Evolutionary conservation across 2,113 vertebrate genomes (phyloP), one percentile per base, ranked within the genome.

Genomic region (Passer domesticus): DNA sequence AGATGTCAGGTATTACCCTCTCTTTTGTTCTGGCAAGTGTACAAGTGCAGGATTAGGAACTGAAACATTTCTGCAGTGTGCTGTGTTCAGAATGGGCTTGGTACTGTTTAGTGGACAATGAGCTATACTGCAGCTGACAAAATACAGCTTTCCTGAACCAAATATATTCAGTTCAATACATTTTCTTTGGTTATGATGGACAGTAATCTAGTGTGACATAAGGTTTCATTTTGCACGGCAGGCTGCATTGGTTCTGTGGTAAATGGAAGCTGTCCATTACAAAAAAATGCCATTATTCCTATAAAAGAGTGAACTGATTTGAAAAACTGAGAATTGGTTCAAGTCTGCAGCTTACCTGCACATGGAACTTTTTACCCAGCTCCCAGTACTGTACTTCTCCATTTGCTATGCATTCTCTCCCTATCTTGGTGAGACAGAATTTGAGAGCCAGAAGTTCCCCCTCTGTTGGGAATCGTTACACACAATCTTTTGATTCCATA

Each of bases 101-200:
- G 68, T 77, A 64, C 63, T 81, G n/a, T 89, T 70, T 95, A 95
- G 95, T 28, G 60, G 91, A 93, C 85, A 97, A 89, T 84, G 77
- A 89, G 89, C 83, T 97, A 59, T 93, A 93, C 64, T 76, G 67
- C 89, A 94, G 88, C 76, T 94, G 95, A 96, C 95, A 96, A 81
- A 96, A 96, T 81, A 96, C 84, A 94, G 77, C 87, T 96, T 97
- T 96, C 80, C 93, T 89, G 89, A 94, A 67, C 78, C 84, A 94
- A 96, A 94, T 86, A 49, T 81, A 91, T 70, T 90, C 87, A 74
- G 70, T 91, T 87, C 74, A 89, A 66, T 94, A 60, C 33, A 77
- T 87, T 95, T 97, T 97, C 83, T 82, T 89, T 79, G 56, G 77
- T 94, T 73, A 41, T 92, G 93, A 95, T 95, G 94, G 92, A 91